Conservation (phyloP, 2,113 vertebrate genomes). For the Phalacrocorax brasilianus region DNA sequence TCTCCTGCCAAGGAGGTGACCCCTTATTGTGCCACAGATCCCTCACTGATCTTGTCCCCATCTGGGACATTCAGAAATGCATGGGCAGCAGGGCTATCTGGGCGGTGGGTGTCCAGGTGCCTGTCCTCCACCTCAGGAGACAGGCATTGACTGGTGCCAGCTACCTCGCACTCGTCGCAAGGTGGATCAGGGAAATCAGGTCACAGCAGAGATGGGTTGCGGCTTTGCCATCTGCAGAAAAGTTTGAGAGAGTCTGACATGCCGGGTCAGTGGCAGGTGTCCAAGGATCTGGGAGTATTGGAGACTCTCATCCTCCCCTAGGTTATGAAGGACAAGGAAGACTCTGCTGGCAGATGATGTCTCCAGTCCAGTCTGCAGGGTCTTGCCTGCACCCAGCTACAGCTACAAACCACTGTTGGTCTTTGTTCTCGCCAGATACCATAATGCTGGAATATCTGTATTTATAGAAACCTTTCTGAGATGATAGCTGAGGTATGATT, state of each 20-base stretch:
- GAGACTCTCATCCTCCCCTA: not conserved
- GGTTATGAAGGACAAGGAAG: not conserved
- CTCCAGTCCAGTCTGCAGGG: not conserved
- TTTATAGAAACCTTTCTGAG: not conserved
- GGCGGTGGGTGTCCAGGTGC: accelerated
- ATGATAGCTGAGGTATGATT: not conserved
- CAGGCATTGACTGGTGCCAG: not conserved
- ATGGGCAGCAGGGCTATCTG: not conserved
- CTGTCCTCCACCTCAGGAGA: not conserved
- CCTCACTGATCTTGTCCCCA: not conserved
- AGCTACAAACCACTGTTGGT: not conserved
- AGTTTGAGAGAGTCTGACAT: not conserved
- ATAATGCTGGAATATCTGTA: not conserved
- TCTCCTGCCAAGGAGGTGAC: not conserved
- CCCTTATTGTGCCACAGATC: not conserved
- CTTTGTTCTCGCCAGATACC: not conserved
- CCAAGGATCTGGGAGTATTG: not conserved
- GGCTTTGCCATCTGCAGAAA: not conserved
- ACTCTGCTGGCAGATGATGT: not conserved
- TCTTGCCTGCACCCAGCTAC: not conserved
- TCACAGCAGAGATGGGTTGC: not conserved
- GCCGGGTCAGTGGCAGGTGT: not conserved
- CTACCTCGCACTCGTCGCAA: accelerated
- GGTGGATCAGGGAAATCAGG: not conserved
- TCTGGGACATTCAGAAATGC: not conserved